Base-by-base conservation (phyloP, 2,797 vertebrate genomes). In the Cossypha polioptera region DNA sequence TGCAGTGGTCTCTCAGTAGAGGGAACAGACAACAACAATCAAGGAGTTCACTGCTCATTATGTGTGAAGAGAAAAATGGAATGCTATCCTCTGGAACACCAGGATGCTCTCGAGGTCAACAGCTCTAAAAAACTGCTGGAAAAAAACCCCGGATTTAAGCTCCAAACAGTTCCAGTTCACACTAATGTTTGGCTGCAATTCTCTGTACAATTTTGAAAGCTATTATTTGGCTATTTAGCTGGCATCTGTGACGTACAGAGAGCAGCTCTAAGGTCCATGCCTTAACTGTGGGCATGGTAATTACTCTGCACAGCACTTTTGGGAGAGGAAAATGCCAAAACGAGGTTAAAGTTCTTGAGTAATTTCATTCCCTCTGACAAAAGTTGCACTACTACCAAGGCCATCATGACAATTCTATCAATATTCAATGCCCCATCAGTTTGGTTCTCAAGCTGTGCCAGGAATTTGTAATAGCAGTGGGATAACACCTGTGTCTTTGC, bases 1-100 rank as follows among this genome's bases (percentile, higher is more conserved):
- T 98, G 97, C 96, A 95, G 92, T 95, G 91, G 94, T 95, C 98
- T 96, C 96, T 98, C 95, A 94, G 86, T 88, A 96, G 94, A 96
- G 94, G 73, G 93, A 93, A 96, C 96, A 98, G 98, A 98, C 96
- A 98, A 97, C 98, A 98, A 97, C 97, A 97, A 63, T 88, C 87
- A 73, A 68, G 81, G 69, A 91, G 69, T 92, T 95, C 82, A 94
- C 93, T 87, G 66, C 92, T 93, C 95, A 94, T 96, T 91, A 96
- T 54, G 87, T 96, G 93, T 85, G 89, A 95, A 35, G 74, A 90
- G 94, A 94, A 95, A 96, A 95, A 96, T 95, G 79, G 79, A 87
- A 94, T 50, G 61, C 40, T 82, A 26, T 58, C 71, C 91, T 35
- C 80, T 20, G 17, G 78, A 96, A 89, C 86, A 87, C 74, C 83